phyloP scores from a whole-genome alignment of 2,797 vertebrate genomes.

The Nannoperca obscura region DNA sequence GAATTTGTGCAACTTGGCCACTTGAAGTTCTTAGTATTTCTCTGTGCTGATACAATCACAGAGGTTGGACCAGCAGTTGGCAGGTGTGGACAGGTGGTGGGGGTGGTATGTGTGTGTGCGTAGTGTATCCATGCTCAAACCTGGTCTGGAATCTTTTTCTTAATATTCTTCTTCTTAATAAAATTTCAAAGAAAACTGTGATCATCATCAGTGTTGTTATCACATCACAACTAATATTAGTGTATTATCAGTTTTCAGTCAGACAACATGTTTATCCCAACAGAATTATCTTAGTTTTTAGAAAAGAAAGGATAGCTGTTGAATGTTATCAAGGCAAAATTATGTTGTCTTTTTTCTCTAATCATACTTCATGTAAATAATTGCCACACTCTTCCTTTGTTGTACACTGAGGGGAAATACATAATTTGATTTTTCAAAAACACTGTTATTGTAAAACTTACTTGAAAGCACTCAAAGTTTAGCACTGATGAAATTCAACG shows the following conservation, averaged over 20 bases:
- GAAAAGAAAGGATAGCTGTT: background rate
- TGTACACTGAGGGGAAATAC: slow-evolving; percentile 39
- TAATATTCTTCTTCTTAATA: background rate
- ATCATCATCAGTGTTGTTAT: slow-evolving; percentile 3
- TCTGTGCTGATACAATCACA: background rate
- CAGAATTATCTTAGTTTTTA: background rate
- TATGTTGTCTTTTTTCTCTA: slow-evolving; percentile 32
- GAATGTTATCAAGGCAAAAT: slow-evolving; percentile 32
- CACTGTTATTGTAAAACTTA: background rate
- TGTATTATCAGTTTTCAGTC: slow-evolving; percentile 29
- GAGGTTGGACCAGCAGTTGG: slow-evolving; percentile 2
- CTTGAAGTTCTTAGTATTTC: slow-evolving; percentile 20
- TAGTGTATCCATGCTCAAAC: background rate
- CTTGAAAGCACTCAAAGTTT: slow-evolving; percentile 3
- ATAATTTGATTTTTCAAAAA: slow-evolving; percentile 57
- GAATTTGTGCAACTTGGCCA: slow-evolving; percentile 35
- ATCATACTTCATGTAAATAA: slow-evolving; percentile 41
- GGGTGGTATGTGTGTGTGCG: slow-evolving; percentile 3
- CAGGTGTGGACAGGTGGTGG: slow-evolving; percentile 7
- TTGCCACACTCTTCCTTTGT: slow-evolving; percentile 40
- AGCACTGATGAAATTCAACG: background rate
- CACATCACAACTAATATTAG: slow-evolving; percentile 6
- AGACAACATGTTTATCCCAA: slow-evolving; percentile 2
- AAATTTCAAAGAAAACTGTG: slow-evolving; percentile 24
- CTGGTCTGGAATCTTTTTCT: no score